phyloP scores from a whole-genome alignment of 2,888 invertebrate genomes.

The Camptogramma bilineatum region DNA sequence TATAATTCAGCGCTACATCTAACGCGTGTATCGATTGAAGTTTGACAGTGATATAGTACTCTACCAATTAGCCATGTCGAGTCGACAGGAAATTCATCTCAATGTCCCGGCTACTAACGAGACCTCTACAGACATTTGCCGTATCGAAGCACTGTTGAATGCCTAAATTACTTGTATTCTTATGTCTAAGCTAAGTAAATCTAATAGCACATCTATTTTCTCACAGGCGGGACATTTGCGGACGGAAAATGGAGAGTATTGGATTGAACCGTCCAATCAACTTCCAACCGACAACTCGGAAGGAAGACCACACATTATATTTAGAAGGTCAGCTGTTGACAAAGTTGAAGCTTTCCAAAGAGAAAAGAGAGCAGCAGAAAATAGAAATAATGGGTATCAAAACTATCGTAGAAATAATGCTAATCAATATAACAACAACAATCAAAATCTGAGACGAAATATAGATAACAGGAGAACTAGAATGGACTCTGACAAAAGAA shows the following conservation, averaged over 20 bases:
- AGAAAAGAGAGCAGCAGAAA: constrained; percentile 68
- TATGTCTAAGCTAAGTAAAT: constrained; percentile 7
- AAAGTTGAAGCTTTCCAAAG: constrained; percentile 74
- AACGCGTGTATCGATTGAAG: constrained; percentile 44
- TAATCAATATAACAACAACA: constrained; percentile 74
- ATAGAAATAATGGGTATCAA: constrained; percentile 77
- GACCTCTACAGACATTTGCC: constrained; percentile 34
- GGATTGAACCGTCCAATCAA: constrained; percentile 89
- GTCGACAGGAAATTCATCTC: constrained; percentile 47
- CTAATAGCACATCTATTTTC: constrained; percentile 27
- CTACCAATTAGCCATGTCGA: constrained; percentile 47
- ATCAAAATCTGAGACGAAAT: constrained; percentile 59
- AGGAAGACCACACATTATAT: constrained; percentile 88
- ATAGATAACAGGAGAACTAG: constrained; percentile 78
- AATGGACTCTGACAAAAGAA: constrained; percentile 84
- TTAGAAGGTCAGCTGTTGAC: constrained; percentile 88
- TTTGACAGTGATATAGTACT: constrained; percentile 47
- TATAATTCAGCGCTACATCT: constrained; percentile 44
- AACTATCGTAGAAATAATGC: constrained; percentile 78
- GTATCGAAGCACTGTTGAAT: constrained; percentile 23
- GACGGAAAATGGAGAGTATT: constrained; percentile 88
- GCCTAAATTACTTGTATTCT: constrained; percentile 10
- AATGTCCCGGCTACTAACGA: constrained; percentile 46
- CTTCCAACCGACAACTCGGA: constrained; percentile 63
- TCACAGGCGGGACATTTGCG: constrained; percentile 88